These are phyloP conservation scores for Orussus abietinus DNA, from an alignment of 1,140 invertebrate species.

Conservation along the genomic window DNA sequence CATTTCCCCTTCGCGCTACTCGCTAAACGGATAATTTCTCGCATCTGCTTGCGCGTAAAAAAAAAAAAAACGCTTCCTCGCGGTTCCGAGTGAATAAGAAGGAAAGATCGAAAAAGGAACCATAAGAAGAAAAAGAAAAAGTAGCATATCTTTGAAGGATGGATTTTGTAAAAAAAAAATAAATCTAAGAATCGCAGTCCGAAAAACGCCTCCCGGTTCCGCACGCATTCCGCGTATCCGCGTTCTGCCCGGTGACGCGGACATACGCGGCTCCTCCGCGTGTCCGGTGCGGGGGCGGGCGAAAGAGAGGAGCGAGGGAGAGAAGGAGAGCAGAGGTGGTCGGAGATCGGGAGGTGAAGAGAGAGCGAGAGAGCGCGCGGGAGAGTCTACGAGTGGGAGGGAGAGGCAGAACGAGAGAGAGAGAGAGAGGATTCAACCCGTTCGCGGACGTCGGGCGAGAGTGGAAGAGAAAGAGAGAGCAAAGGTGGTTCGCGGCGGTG, in stretches of 20 bases:
- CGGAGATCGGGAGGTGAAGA: conserved; percentile 26
- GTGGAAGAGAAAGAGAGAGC: conserved; percentile 24
- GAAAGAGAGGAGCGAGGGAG: conserved; percentile 21
- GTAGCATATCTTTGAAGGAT: too few species aligned
- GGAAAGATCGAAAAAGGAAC: too few species aligned
- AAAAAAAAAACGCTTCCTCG: too few species aligned
- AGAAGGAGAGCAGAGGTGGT: conserved; percentile 19
- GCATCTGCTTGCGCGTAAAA: too few species aligned
- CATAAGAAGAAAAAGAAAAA: conserved; percentile 13
- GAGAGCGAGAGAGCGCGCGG: conserved; percentile 22
- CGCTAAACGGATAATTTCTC: too few species aligned
- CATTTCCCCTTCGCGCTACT: too few species aligned
- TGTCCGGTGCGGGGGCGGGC: conserved; percentile 13
- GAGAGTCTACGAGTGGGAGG: conserved; percentile 18
- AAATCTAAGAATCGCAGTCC: too few species aligned
- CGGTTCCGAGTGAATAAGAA: too few species aligned
- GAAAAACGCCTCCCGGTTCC: too few species aligned
- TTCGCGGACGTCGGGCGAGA: conserved; percentile 16
- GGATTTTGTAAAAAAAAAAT: too few species aligned
- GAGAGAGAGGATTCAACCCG: conserved; percentile 17
- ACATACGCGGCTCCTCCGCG: background rate
- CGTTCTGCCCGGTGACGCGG: too few species aligned
- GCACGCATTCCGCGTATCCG: too few species aligned
- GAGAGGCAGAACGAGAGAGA: conserved; percentile 19
- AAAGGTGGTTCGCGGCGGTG: conserved; percentile 18